A percentile compares a stretch with the other conserved stretches of the same genome.
These are phyloP conservation scores for Anser brachyrhynchus DNA, from an alignment of 2,113 vertebrate genomes.

Conservation along the genomic window DNA sequence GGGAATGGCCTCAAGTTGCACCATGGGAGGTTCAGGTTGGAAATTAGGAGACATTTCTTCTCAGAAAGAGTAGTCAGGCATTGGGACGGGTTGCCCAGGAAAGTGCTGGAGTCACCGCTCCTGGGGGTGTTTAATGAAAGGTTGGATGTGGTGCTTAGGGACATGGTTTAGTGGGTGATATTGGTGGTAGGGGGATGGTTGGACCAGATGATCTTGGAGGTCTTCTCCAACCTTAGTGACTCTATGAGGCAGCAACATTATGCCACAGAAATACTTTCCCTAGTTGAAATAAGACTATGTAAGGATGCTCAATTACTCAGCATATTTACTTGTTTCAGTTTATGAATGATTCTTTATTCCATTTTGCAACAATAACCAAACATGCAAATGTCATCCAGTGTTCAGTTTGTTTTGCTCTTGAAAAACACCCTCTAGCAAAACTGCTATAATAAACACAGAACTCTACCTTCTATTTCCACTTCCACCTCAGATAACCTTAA, in stretches of 20 bases:
- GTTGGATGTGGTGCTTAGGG: too few species aligned
- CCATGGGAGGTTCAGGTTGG: too few species aligned
- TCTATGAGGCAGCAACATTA: not conserved
- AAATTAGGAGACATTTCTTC: too few species aligned
- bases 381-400: not conserved
- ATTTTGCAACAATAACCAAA: not conserved
- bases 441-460: not conserved
- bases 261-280: not conserved
- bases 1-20: too few species aligned
- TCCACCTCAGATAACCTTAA: not conserved
- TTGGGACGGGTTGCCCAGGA: too few species aligned
- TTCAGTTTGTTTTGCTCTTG: not conserved
- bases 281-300: not conserved
- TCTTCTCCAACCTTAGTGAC: too few species aligned
- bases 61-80: too few species aligned
- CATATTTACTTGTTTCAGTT: not conserved
- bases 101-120: too few species aligned
- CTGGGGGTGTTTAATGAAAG: too few species aligned
- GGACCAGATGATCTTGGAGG: too few species aligned
- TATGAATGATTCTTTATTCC: not conserved
- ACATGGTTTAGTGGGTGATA: too few species aligned
- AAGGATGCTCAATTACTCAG: not conserved
- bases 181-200: too few species aligned
- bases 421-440: not conserved
- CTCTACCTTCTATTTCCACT: not conserved